phyloP scores from a whole-genome alignment of 2,888 invertebrate genomes.

The Pachycephus smyrnensis region DNA sequence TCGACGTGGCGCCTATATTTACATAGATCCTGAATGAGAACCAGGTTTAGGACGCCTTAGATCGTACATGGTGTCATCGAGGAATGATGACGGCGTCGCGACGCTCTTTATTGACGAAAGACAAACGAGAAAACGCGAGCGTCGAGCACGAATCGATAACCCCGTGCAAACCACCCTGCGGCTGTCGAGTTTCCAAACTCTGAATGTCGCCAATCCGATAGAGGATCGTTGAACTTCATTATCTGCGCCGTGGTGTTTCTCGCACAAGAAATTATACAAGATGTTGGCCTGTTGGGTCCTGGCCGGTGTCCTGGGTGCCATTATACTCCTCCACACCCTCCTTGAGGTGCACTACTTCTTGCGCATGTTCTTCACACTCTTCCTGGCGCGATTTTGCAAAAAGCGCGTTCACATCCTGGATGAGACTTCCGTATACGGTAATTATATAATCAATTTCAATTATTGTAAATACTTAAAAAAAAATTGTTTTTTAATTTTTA shows the following conservation, averaged over 20 bases:
- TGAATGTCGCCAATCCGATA: constrained; percentile 15
- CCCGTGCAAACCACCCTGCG: constrained; percentile 24
- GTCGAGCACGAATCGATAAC: constrained; percentile 48
- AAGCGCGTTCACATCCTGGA: constrained; percentile 75
- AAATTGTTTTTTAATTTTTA: neutral
- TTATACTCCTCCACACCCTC: constrained; percentile 72
- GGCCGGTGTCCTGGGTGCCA: constrained; percentile 59
- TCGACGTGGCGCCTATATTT: neutral
- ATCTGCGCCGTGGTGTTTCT: neutral
- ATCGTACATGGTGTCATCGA: neutral
- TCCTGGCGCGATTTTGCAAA: constrained; percentile 76
- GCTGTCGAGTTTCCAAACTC: constrained; percentile 32
- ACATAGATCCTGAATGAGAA: neutral
- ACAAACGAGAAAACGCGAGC: constrained; percentile 38
- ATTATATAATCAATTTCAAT: constrained; percentile 26
- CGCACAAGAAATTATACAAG: neutral
- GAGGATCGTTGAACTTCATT: neutral
- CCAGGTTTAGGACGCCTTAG: neutral
- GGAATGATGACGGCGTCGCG: constrained; percentile 30
- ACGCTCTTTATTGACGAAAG: constrained; percentile 40
- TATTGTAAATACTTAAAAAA: neutral
- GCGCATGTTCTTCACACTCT: constrained; percentile 76
- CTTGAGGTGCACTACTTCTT: constrained; percentile 82
- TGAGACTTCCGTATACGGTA: constrained; percentile 77
- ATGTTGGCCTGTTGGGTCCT: constrained; percentile 64